Conservation (phyloP, 2,113 vertebrate species). For the Galemys pyrenaicus region DNA sequence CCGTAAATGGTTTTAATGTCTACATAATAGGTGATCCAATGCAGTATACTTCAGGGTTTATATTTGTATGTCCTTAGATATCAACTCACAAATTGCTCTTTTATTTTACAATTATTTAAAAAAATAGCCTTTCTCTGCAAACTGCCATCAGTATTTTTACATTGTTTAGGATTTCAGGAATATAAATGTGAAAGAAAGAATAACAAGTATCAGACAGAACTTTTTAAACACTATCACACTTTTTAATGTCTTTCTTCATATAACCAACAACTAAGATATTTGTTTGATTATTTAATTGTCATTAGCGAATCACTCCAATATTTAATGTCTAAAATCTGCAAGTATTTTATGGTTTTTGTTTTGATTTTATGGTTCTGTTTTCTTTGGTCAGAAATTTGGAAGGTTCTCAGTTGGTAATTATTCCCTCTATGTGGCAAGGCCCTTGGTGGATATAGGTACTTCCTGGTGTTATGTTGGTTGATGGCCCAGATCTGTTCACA, state of each 20-base stretch:
- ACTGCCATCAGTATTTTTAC: not conserved
- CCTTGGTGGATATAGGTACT: no score
- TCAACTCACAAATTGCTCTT: not conserved
- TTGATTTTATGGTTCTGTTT: not conserved
- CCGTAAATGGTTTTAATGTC: constrained; percentile 2
- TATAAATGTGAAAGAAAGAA: not conserved
- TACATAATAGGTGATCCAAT: not conserved
- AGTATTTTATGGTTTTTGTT: not conserved
- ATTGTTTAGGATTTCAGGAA: not conserved
- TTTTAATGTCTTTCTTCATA: not conserved
- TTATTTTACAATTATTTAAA: constrained; percentile 3
- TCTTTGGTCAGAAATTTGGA: not conserved
- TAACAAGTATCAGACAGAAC: not conserved
- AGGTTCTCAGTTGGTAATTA: not conserved
- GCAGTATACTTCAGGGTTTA: constrained; percentile 1
- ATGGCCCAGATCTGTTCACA: not conserved
- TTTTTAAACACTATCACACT: not conserved
- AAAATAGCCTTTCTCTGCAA: not conserved
- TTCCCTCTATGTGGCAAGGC: not conserved
- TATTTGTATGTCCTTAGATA: constrained; percentile 33
- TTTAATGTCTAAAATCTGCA: not conserved
- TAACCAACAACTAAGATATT: not conserved
- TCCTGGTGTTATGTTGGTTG: not conserved
- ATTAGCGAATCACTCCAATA: not conserved
- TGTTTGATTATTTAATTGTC: not conserved